These are phyloP conservation scores for Etia nguti DNA, from an alignment of 2,113 vertebrate species.

Conservation along the genomic window DNA sequence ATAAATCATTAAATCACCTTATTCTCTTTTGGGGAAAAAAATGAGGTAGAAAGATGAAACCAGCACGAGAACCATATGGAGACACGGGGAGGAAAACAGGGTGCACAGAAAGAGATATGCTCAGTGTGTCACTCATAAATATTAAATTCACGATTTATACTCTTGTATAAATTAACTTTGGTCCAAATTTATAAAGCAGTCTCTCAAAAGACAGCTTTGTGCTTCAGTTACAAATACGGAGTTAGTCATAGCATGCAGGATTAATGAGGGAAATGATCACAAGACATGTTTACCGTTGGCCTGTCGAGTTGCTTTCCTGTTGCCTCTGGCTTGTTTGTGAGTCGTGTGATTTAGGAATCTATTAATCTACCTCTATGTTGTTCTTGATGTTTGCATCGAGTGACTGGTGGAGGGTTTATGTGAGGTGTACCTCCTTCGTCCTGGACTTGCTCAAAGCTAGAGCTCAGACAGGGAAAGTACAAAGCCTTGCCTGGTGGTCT, in stretches of 20 bases:
- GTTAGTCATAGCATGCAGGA: not conserved
- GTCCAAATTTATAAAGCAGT: not conserved
- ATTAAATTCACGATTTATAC: not conserved
- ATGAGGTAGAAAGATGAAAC: constrained; percentile 27
- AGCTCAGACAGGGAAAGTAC: constrained; percentile 63
- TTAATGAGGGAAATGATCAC: not conserved
- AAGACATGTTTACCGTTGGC: constrained; percentile 10
- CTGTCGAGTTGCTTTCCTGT: not conserved
- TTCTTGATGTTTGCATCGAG: not conserved
- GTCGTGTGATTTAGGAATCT: not conserved
- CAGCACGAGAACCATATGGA: constrained; percentile 31
- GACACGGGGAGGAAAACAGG: not conserved
- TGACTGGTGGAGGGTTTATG: not conserved
- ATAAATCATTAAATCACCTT: constrained; percentile 58
- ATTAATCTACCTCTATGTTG: not conserved
- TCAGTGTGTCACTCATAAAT: not conserved
- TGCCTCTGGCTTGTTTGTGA: not conserved
- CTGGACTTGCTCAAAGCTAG: constrained; percentile 19
- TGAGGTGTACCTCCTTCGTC: constrained; percentile 15
- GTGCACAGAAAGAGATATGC: not conserved
- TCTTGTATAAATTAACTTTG: not conserved
- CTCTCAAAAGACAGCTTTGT: not conserved
- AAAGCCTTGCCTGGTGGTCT: constrained; percentile 69
- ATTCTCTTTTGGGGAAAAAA: constrained; percentile 1
- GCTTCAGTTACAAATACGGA: not conserved